These are phyloP conservation scores for Uropsilus gracilis DNA, from an alignment of 2,113 vertebrate genomes.

Conservation along the genomic window DNA sequence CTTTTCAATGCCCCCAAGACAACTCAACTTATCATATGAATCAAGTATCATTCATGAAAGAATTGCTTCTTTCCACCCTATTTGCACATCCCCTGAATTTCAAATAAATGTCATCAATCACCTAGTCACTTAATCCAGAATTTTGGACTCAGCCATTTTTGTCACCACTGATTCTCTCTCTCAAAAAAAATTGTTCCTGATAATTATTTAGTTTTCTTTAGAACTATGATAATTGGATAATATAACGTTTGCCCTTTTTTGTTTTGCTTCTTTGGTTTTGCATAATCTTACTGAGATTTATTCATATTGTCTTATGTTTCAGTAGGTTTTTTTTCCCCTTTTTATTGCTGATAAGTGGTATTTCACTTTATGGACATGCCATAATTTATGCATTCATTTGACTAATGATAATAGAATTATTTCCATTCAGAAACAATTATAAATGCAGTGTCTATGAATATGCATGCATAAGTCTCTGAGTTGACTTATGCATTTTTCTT, in stretches of 20 bases:
- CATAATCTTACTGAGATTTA: background rate
- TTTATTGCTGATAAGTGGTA: background rate
- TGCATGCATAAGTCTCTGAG: background rate
- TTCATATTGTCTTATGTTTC: background rate
- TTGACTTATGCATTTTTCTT: background rate
- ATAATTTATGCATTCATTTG: background rate
- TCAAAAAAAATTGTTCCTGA: background rate
- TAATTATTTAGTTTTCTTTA: background rate
- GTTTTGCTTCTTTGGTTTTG: background rate
- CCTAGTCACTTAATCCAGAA: background rate
- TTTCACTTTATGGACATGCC: background rate
- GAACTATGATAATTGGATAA: background rate
- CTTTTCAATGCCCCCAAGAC: background rate
- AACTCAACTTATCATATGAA: background rate
- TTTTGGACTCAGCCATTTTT: background rate
- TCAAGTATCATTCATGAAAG: background rate
- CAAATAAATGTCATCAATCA: background rate
- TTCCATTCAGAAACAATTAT: background rate
- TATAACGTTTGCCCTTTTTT: background rate
- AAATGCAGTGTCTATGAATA: background rate
- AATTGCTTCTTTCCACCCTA: background rate
- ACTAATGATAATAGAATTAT: background rate
- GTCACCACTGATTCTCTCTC: background rate
- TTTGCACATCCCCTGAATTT: background rate
- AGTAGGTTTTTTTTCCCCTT: background rate